Base-by-base conservation (phyloP, 1,140 invertebrate genomes). In the Gonatopus flavifemur region DNA sequence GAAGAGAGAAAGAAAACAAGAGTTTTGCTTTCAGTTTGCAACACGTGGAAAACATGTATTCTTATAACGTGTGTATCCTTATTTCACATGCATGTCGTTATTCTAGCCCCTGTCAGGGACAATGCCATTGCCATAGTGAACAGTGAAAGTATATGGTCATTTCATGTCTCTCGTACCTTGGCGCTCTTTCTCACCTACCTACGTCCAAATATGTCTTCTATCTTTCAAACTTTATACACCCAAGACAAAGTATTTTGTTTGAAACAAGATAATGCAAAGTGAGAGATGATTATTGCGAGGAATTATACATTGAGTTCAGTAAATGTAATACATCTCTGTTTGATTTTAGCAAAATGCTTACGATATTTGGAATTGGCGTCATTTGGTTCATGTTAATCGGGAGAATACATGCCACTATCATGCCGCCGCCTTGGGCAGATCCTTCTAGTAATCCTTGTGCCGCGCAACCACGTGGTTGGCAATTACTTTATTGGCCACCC, bases 401-500 rank as follows among this genome's bases (percentile, higher is more conserved):
- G 1, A 42, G 51, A 44, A 52, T 54, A 13, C 59, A 63, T 30
- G 66, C 69, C 3, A 87, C 87, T 13, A 86, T 93, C 40, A 81
- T 89, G 52, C 86, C 90, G 18, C 90, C 90, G 3, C 88, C 88
- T 1, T 93, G 91, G 91, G 89, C 89, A 15, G 84, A 93, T 74
- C 85, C 88, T 1, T 78, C 82, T 7, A 81, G 83, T 55, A 93
- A 93, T 74, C 91, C 91, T 0, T 93, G 91, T 53, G 89, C 89
- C 3, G 74, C 81, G 1, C 82, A 87, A 70, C 86, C 89, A 1
- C 79, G 85, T 36, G 89, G 88, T 12, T 93, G 91, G 91, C 88
- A 92, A 60, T 80, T 91, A 53, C 78, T 93, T 16, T 91, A 86
- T 70, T 93, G 90, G 90, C 86, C 89, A 1, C 75, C 81, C 0